phyloP scores from a whole-genome alignment of 37 sponge, comb jelly and placozoan species.

The Corticium candelabrum region DNA sequence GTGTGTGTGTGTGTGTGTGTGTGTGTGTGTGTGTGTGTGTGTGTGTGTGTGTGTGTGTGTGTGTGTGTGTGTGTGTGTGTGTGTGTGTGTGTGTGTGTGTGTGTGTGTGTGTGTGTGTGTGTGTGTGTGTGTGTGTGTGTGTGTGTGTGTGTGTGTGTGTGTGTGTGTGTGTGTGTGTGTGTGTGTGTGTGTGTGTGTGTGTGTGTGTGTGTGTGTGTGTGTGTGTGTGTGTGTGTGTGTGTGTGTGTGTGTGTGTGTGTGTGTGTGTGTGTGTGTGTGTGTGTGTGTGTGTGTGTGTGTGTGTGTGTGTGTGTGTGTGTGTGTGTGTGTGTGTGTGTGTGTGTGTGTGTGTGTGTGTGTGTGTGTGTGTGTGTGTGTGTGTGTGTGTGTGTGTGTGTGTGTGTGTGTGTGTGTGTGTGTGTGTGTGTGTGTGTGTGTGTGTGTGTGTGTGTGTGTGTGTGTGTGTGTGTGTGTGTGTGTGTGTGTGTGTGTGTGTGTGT shows the following conservation, averaged over 20 bases:
- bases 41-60: neutral
- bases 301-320: slow-evolving; percentile 26
- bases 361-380: slow-evolving; percentile 5
- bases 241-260: slow-evolving; percentile 5
- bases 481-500: slow-evolving; percentile 5
- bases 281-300: slow-evolving; percentile 22
- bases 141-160: slow-evolving; percentile 5
- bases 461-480: slow-evolving; percentile 5
- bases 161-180: slow-evolving; percentile 5
- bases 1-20: slow-evolving; percentile 5
- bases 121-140: slow-evolving; percentile 12
- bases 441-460: slow-evolving; percentile 5
- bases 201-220: slow-evolving; percentile 5
- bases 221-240: slow-evolving; percentile 5
- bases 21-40: slow-evolving; percentile 5
- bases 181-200: slow-evolving; percentile 5
- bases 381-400: slow-evolving; percentile 5
- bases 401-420: slow-evolving; percentile 5
- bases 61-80: slow-evolving; percentile 22
- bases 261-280: neutral
- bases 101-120: slow-evolving; percentile 8
- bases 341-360: slow-evolving; percentile 7
- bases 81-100: slow-evolving; percentile 26
- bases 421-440: slow-evolving; percentile 5
- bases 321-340: slow-evolving; percentile 8